Percentiles rank a stretch among this genome's conserved stretches.
Evolutionary conservation across 2,113 vertebrate species (phyloP).

Genomic region (Pseudopipra pipra): DNA sequence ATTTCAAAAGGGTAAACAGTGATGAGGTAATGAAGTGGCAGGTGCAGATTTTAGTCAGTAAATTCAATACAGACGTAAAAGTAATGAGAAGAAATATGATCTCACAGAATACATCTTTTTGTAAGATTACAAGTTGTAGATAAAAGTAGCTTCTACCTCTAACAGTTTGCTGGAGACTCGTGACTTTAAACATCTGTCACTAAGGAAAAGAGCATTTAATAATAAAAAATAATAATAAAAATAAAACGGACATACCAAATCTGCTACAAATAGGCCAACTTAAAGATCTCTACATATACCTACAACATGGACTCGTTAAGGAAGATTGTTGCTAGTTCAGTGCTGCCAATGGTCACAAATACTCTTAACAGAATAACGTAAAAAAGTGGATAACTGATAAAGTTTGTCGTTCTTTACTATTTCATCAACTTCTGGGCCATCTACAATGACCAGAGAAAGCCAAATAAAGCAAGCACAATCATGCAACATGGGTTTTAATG

Average conservation of each 20-base stretch:
- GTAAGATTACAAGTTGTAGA: neutral
- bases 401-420: neutral
- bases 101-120: neutral
- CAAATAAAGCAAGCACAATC: fast-evolving
- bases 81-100: neutral
- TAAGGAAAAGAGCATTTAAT: neutral
- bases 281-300: neutral
- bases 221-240: neutral
- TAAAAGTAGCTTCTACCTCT: neutral
- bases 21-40: neutral
- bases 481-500: fast-evolving
- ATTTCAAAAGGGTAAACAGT: neutral
- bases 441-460: neutral
- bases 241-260: neutral
- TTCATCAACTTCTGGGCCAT: neutral
- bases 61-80: neutral
- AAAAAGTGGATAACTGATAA: neutral
- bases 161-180: neutral
- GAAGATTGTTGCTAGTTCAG: neutral
- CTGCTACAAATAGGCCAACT: neutral
- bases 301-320: neutral
- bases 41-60: neutral
- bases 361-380: neutral
- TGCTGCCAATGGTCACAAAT: neutral
- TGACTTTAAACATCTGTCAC: neutral